Percentiles rank a stretch among this genome's conserved stretches.
Evolutionary conservation across 1,140 invertebrate genomes (phyloP).

Genomic region (Lordiphosa mommai): DNA sequence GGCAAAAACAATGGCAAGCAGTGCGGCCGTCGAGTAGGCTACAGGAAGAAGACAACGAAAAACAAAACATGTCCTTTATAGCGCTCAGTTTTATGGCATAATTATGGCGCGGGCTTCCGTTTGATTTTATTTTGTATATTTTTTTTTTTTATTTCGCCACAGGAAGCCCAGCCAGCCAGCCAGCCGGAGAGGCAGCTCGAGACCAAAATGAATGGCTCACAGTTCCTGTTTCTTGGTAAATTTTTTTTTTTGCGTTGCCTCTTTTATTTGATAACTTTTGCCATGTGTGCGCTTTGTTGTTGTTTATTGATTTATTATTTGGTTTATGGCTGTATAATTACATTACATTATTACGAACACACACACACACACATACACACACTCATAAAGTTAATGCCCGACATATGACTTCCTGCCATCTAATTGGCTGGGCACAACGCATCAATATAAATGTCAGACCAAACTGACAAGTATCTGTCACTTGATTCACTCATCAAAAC

Average conservation of each 20-base stretch:
- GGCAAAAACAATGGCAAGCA: conserved; percentile 86
- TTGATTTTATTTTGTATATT: conserved; percentile 8
- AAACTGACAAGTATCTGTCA: conserved; percentile 40
- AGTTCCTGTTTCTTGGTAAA: conserved; percentile 43
- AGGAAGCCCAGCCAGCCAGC: conserved; percentile 26
- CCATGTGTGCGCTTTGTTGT: conserved; percentile 10
- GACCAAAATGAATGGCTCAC: conserved; percentile 48
- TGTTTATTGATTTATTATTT: conserved; percentile 69
- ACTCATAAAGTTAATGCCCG: conserved; percentile 34
- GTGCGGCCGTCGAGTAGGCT: conserved; percentile 87
- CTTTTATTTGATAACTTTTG: conserved; percentile 13
- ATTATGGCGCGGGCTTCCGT: conserved; percentile 58
- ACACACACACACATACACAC: conserved; percentile 35
- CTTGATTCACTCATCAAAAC: conserved; percentile 23
- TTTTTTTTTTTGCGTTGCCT: neutral
- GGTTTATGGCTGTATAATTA: conserved; percentile 66
- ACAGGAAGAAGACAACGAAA: neutral
- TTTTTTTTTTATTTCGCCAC: conserved; percentile 6
- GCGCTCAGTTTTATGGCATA: conserved; percentile 67
- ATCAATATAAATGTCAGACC: conserved; percentile 66
- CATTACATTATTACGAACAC: conserved; percentile 56
- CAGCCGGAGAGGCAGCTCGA: conserved; percentile 3
- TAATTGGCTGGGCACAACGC: conserved; percentile 41
- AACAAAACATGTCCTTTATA: conserved; percentile 51
- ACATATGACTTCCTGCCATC: conserved; percentile 46